Conservation (phyloP, 1,140 invertebrate species). For the Pomacea maculata region DNA sequence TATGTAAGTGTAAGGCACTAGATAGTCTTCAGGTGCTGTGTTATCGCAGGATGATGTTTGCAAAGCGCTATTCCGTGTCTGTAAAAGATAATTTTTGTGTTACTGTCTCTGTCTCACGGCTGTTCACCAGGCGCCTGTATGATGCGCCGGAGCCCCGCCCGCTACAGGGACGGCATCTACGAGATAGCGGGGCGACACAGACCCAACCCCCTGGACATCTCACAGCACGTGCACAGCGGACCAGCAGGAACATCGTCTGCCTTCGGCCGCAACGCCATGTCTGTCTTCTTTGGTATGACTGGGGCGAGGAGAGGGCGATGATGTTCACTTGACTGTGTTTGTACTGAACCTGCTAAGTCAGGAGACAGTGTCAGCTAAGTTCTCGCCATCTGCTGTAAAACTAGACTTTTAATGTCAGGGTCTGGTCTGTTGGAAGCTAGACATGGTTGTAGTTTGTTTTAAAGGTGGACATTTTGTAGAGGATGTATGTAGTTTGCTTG, state of each 20-base stretch:
- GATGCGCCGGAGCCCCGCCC: slow-evolving; percentile 86
- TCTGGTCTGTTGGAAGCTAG: too few species aligned
- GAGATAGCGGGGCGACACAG: slow-evolving; percentile 82
- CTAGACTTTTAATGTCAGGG: too few species aligned
- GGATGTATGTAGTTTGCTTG: not conserved
- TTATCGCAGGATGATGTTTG: too few species aligned
- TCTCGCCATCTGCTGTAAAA: too few species aligned
- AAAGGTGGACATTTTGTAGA: too few species aligned
- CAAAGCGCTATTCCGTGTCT: not conserved
- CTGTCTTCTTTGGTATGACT: slow-evolving; percentile 92
- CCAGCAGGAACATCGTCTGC: slow-evolving; percentile 82
- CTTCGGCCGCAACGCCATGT: slow-evolving; percentile 88
- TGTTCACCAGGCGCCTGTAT: slow-evolving; percentile 77
- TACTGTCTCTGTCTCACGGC: not conserved
- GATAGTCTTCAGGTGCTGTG: too few species aligned
- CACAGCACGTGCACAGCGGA: slow-evolving; percentile 83
- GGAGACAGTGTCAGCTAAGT: too few species aligned
- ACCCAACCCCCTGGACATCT: slow-evolving; percentile 87
- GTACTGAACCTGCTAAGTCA: too few species aligned
- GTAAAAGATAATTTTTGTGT: not conserved
- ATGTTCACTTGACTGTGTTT: not conserved
- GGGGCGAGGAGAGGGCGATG: not conserved
- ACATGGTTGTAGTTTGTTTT: too few species aligned
- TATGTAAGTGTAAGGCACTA: too few species aligned
- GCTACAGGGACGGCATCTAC: slow-evolving; percentile 90